Evolutionary conservation across 2,888 invertebrate species (phyloP).

Genomic region (Heteropelma amictum): DNA sequence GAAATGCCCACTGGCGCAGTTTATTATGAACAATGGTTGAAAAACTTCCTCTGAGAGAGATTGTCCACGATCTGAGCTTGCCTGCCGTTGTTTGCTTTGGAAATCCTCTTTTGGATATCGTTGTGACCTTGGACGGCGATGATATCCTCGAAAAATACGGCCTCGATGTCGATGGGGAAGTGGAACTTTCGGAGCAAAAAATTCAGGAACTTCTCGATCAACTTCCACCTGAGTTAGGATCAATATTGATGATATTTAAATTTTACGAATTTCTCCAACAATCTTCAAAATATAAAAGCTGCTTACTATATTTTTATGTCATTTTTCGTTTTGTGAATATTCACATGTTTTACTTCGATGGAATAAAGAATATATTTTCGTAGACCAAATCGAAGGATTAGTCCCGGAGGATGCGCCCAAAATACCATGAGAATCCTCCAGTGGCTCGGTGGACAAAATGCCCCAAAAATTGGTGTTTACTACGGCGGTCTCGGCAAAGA

Average conservation of each 20-base stretch:
- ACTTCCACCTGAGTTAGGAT: constrained; percentile 68
- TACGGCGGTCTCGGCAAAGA: constrained; percentile 75
- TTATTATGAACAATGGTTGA: constrained; percentile 60
- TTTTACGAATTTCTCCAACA: too few species aligned
- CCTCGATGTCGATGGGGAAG: constrained; percentile 70
- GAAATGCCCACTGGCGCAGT: neutral
- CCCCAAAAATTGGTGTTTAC: constrained; percentile 62
- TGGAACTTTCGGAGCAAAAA: constrained; percentile 68
- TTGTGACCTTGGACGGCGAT: constrained; percentile 64
- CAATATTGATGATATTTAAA: too few species aligned
- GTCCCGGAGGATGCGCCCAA: constrained; percentile 72
- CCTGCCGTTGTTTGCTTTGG: constrained; percentile 74
- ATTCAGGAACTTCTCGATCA: constrained; percentile 67
- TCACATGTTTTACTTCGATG: neutral
- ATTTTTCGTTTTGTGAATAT: too few species aligned
- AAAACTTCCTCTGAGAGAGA: constrained; percentile 60
- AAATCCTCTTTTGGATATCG: constrained; percentile 74
- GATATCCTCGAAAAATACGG: constrained; percentile 69
- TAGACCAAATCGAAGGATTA: constrained; percentile 63
- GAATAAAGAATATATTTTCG: too few species aligned
- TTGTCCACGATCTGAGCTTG: constrained; percentile 57
- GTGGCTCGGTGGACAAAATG: constrained; percentile 67
- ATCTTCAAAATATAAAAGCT: too few species aligned
- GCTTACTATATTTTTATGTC: neutral
- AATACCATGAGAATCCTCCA: constrained; percentile 73